These are phyloP conservation scores for Clivina fossor DNA, from an alignment of 2,888 invertebrate species.

Conservation along the genomic window DNA sequence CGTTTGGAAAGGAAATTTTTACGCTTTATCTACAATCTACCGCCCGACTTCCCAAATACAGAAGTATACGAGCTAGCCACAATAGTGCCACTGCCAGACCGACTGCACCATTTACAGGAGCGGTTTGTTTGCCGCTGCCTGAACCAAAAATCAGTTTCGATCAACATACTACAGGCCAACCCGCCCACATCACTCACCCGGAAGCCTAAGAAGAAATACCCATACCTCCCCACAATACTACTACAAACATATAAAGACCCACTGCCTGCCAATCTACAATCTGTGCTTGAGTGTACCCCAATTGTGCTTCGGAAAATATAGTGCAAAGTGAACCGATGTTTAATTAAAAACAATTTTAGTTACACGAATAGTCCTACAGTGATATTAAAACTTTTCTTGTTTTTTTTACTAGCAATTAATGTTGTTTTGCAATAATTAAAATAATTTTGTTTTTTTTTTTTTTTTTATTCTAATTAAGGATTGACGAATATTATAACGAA, in stretches of 20 bases:
- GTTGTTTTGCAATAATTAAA: no score
- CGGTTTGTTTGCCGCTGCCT: neutral
- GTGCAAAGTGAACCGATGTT: no score
- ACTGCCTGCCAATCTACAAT: neutral
- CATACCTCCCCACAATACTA: neutral
- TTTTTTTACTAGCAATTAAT: no score
- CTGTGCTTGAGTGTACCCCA: neutral
- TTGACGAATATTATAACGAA: no score
- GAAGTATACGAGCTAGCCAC: neutral
- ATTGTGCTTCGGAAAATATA: no score
- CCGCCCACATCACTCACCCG: neutral
- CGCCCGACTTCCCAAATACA: neutral
- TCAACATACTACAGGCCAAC: no score
- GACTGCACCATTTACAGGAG: neutral
- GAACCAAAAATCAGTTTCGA: neutral
- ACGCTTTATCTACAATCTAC: neutral
- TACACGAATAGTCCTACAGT: no score
- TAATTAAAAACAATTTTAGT: no score
- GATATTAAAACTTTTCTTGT: no score
- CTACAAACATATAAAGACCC: neutral
- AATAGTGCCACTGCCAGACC: neutral
- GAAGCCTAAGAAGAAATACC: neutral
- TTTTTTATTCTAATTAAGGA: no score
- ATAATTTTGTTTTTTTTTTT: no score
- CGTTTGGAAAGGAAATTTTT: slow-evolving; percentile 2